Evolutionary conservation across 1,140 invertebrate species (phyloP), one percentile per base, ranked within the genome.

Genomic region (Drosophila parabipectinata): DNA sequence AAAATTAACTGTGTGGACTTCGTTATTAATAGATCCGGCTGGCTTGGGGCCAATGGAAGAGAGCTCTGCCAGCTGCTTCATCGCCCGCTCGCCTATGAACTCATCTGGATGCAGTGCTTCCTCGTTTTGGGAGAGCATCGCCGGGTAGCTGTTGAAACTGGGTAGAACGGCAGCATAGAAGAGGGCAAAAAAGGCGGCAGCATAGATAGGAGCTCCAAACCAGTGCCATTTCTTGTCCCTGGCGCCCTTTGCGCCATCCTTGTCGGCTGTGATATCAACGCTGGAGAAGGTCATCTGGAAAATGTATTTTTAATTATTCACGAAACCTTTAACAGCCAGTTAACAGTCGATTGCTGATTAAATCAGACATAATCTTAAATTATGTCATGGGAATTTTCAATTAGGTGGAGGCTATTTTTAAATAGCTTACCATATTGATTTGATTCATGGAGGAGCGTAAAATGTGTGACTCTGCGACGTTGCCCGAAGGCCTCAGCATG

Each of bases 31-130:
- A 62, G 94, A 95, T 10, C 95, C 95, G 3, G 93, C 92, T 28
- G 94, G 92, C 81, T 96, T 92, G 12, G 95, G 95, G 0, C 96
- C 96, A 54, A 96, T 93, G 4, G 93, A 92, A 0, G 95, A 95
- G 58, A 96, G 93, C 78, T 95, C 94, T n/a, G 94, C 91, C 30
- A 96, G 91, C 77, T 95, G 79, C 0, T 45, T 48, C 63, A 76
- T 73, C 1, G 90, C 77, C 18, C 90, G 67, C 41, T 91, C 89
- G 0, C 91, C 91, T n/a, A 92, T 87, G 39, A 91, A 91, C 56
- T 91, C 76, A 26, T 87, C 68, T 1, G 74, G 72, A 59, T 91
- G 84, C 21, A 71, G 45, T 4, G 28, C 47, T 55, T 91, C 90
- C 39, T 91, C 72, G 1, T 56, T 68, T 0, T 77, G 18, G 30